Percentiles rank a stretch among this genome's conserved stretches.
These are phyloP conservation scores for Drosophila seclusa DNA, from an alignment of 2,888 invertebrate species.

Conservation along the genomic window DNA sequence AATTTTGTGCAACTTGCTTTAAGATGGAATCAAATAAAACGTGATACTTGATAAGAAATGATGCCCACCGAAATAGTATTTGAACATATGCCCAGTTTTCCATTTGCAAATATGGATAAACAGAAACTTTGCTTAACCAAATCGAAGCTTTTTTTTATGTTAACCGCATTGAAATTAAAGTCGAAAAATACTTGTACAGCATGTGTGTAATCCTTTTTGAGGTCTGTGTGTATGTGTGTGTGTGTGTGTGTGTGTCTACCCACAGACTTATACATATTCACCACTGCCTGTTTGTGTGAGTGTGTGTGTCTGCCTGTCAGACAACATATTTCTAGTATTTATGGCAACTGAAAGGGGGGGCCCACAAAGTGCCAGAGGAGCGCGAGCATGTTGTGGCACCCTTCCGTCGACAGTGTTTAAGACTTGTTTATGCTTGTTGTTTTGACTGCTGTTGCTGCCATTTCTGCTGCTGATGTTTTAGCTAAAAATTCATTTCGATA, in stretches of 20 bases:
- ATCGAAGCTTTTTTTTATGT: slow-evolving; percentile 24
- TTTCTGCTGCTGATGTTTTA: slow-evolving; percentile 40
- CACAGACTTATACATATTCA: slow-evolving; percentile 8
- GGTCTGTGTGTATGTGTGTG: not conserved
- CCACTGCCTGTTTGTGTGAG: slow-evolving; percentile 7
- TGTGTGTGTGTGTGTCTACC: not conserved
- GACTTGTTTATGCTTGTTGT: slow-evolving; percentile 56
- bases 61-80: not conserved
- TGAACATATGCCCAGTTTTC: not conserved
- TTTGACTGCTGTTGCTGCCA: slow-evolving; percentile 22
- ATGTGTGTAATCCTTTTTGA: slow-evolving; percentile 35
- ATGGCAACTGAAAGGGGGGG: slow-evolving; percentile 32
- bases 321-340: slow-evolving; percentile 58
- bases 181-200: slow-evolving; percentile 19
- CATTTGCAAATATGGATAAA: not conserved
- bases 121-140: slow-evolving; percentile 8
- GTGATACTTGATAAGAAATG: not conserved
- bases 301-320: slow-evolving; percentile 42
- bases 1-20: not conserved
- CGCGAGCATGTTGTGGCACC: slow-evolving; percentile 3
- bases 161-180: slow-evolving; percentile 56
- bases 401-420: slow-evolving; percentile 38
- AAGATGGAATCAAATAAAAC: not conserved
- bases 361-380: not conserved
- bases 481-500: slow-evolving; percentile 62